Base-by-base conservation (phyloP, 2,888 invertebrate genomes). In the Troides oblongomaculatus region DNA sequence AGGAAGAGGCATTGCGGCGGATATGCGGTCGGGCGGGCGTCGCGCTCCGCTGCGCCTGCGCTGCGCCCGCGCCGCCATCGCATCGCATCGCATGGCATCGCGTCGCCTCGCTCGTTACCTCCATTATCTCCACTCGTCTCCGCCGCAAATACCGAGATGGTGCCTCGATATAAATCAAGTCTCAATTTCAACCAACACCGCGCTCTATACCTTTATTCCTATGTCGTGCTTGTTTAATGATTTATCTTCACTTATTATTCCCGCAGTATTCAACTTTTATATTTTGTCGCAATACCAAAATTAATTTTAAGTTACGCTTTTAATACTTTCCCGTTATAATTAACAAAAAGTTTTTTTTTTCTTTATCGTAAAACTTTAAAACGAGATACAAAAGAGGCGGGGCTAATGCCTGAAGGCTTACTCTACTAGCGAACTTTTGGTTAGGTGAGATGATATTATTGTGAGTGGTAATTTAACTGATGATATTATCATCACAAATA, bases 1-100 rank as follows among this genome's bases (percentile, higher is more conserved):
- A 90, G 89, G 88, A 88, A 88, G 82, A 82, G 83, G 81, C 79
- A 83, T 81, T 79, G 82, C 84, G 81, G 85, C 92, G 92, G 92
- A 92, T 89, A 83, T 90, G 85, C 90, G 92, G 91, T 90, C 88
- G 92, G 90, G 87, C 83, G 90, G 83, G 56, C 83, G 89, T 84
- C 83, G 74, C 85, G 89, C 82, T 86, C 80, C 82, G 90, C 72
- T 88, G 91, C 87, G 84, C 82, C 68, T 75, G 87, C 86, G 84
- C 87, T 82, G 84, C 85, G 87, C 84, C 84, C 86, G 53, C 53
- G n/a, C n/a, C 53, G 53, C 46, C 53, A n/a, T 53, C 53, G 82
- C 84, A 83, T 85, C 85, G 88, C 89, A 39, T 39, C 39, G 39
- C 87, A 83, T 85, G 85, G 53, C 53, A 2, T 53, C 53, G 53